Evolutionary conservation across 2,113 vertebrate genomes (phyloP).

Genomic region (Lynx canadensis): DNA sequence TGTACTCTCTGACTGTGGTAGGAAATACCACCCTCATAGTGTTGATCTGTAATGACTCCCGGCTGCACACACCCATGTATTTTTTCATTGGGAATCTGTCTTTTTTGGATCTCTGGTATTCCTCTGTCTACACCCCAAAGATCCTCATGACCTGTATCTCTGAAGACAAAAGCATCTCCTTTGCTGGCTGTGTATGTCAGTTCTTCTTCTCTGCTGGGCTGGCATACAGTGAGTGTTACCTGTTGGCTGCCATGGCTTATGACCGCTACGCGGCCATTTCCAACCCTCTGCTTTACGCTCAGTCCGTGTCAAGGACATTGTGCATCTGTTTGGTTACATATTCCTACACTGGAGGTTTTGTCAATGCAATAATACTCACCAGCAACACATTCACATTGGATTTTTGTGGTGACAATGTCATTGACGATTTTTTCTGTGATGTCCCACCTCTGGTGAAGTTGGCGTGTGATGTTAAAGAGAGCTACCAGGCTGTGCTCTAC

Average conservation of each 20-base stretch:
- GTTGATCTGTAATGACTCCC: constrained; percentile 25
- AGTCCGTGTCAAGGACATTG: not conserved
- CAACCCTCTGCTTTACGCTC: not conserved
- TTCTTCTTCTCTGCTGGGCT: not conserved
- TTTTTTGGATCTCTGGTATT: constrained; percentile 40
- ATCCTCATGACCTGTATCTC: constrained; percentile 23
- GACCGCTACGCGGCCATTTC: constrained; percentile 27
- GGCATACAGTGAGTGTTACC: constrained; percentile 17
- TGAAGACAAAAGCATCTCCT: not conserved
- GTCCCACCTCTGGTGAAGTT: constrained; percentile 42
- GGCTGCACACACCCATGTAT: constrained; percentile 46
- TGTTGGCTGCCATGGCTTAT: constrained; percentile 41
- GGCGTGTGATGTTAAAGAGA: not conserved
- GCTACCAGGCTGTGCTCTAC: constrained; percentile 2
- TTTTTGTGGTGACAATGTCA: constrained; percentile 25
- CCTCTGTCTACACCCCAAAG: constrained; percentile 47
- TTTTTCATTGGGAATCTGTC: constrained; percentile 63
- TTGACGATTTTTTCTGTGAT: constrained; percentile 63
- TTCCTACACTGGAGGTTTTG: constrained; percentile 46
- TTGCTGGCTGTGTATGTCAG: not conserved
- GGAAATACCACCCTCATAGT: not conserved
- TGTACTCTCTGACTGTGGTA: not conserved
- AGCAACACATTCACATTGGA: not conserved
- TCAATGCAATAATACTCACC: constrained; percentile 44
- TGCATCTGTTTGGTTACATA: constrained; percentile 28